Evolutionary conservation across 2,113 vertebrate genomes (phyloP).

Genomic region (Sapajus apella): DNA sequence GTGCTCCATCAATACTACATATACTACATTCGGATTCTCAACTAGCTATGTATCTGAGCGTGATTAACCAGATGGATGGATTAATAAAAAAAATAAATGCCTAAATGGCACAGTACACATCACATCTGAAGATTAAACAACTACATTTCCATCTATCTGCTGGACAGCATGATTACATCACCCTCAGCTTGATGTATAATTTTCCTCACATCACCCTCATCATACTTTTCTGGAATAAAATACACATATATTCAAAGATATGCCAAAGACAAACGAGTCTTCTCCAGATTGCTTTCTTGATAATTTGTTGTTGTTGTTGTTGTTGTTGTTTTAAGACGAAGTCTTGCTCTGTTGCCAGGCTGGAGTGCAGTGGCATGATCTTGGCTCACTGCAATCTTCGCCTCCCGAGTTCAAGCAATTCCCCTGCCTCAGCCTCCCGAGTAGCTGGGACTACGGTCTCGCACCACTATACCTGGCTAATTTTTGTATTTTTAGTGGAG

Average conservation of each 20-base stretch:
- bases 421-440: too few species aligned
- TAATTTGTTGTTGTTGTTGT: neutral
- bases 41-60: neutral
- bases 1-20: neutral
- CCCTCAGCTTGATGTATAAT: neutral
- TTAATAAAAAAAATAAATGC: conserved; percentile 8
- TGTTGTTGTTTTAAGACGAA: too few species aligned
- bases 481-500: too few species aligned
- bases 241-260: neutral
- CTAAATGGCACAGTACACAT: neutral
- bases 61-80: neutral
- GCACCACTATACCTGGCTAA: too few species aligned
- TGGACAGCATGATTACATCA: neutral
- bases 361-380: too few species aligned
- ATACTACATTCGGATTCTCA: conserved; percentile 24
- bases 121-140: neutral
- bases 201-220: neutral
- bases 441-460: too few species aligned
- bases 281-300: neutral
- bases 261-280: conserved; percentile 6
- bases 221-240: conserved; percentile 26
- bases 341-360: too few species aligned
- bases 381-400: too few species aligned
- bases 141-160: neutral
- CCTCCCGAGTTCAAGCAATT: too few species aligned